Evolutionary conservation across 1,140 invertebrate genomes (phyloP), one percentile per base, ranked within the genome.

Genomic region (Pseudachorutes palmiensis): DNA sequence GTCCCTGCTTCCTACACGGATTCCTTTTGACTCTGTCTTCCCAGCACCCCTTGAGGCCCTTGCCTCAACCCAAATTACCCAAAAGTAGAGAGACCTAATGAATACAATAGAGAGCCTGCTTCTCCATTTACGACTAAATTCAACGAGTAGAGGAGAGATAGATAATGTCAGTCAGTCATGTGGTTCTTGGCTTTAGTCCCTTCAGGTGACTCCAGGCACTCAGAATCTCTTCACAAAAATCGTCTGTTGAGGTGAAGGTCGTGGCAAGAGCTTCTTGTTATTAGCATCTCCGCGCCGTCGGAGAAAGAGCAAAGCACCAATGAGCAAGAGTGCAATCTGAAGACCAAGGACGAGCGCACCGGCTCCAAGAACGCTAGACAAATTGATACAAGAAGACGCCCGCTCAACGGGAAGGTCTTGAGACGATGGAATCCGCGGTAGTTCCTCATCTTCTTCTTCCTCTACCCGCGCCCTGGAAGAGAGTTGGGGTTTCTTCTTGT

Each of bases 171-270:
- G 51, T 55, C 51, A 55, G 51, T 55, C 51, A 22, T 5, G 12
- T 55, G 51, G 36, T 55, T 14, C 3, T 55, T 55, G 51, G 51
- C 51, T 12, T 12, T 55, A 5, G 24, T 55, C 9, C 36, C 19
- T 45, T 45, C 36, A 45, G 19, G 9, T 45, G 36, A 45, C 9
- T 45, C 19, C n/a, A 41, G 24, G n/a, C 31, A 3, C 62, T 71
- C 48, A 74, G 51, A 72, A 74, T 36, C 70, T 58, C 55, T 71
- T 74, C 29, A 74, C 72, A 63, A 74, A 74, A 67, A 74, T 74
- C 5, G 72, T 71, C 58, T 71, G 72, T 68, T 73, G 72, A 9
- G 71, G 61, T 29, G n/a, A 31, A 12, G 71, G 55, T 55, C 70
- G 22, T 48, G 69, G 64, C 45, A 65, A 48, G 49, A 60, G 63